Evolutionary conservation across 2,888 invertebrate species (phyloP).

Genomic region (Coelogynopora nodosa): DNA sequence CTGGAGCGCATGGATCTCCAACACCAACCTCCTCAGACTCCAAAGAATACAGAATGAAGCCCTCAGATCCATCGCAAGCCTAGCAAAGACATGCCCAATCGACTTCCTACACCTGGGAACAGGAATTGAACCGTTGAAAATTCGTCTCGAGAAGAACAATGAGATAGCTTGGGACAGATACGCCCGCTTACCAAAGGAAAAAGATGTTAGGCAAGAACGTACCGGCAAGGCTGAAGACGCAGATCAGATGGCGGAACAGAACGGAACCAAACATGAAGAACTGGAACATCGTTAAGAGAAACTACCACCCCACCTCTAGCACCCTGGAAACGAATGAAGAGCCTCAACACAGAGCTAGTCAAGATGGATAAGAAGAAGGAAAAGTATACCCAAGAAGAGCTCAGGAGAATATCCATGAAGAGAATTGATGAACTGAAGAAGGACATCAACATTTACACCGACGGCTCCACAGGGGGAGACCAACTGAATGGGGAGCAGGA

Average conservation of each 20-base stretch:
- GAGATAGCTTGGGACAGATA: not conserved
- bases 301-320: not conserved
- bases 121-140: not conserved
- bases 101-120: not conserved
- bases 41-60: not conserved
- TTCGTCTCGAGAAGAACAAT: not conserved
- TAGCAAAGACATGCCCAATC: not conserved
- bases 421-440: not conserved
- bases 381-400: not conserved
- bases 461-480: not conserved
- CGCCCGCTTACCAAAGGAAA: not conserved
- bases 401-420: not conserved
- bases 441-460: not conserved
- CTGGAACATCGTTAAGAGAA: not conserved
- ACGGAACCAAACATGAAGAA: not conserved
- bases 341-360: not conserved
- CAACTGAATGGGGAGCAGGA: not conserved
- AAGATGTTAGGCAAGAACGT: not conserved
- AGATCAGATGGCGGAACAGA: not conserved
- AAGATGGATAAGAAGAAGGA: not conserved
- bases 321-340: not conserved
- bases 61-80: not conserved
- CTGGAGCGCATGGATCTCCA: not conserved
- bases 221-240: not conserved
- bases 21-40: not conserved